Base-by-base conservation (phyloP, 2,113 vertebrate genomes). In the Pteropus alecto region DNA sequence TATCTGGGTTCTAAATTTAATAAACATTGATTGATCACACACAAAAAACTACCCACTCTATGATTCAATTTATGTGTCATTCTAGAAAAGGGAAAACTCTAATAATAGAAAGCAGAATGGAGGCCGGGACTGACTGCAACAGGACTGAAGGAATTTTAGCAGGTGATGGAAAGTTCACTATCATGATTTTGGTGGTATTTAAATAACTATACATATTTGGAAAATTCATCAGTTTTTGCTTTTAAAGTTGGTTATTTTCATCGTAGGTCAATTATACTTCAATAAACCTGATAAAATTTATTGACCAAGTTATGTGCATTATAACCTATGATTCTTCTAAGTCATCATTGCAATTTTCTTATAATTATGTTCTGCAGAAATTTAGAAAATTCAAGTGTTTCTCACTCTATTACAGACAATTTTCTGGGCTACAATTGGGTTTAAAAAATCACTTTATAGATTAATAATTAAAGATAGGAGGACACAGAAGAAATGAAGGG, bases 101-200 rank as follows among this genome's bases (percentile, higher is more conserved):
- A 56, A 24, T 33, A 7, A 43, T 7, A 43, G 26, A 83, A 61
- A 95, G 19, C 19, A 46, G 30, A 46, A 35, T 11, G 24, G n/a
- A 43, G 5, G 14, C 1, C 6, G 13, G 22, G 5, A 38, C 0
- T 4, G 33, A 51, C 0, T 24, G 2, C 43, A 48, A 41, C 61
- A 12, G 8, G 3, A 7, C 3, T 2, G 35, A 68, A 90, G 54
- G 60, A 16, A 33, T 3, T 68, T 24, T 28, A 0, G 1, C 11
- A 38, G 15, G 8, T 65, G 14, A 35, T 0, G 7, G 8, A 11
- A 43, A 48, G 7, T 8, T 67, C 1, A 13, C 1, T 33, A 1
- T 13, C 13, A 6, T 24, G 3, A 33, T 22, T 54, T 58, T 33
- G 63, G 30, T 51, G 15, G 4, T 46, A 8, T 1, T 60, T 43